phyloP scores from a whole-genome alignment of 2,797 vertebrate species.

The Morus bassanus region DNA sequence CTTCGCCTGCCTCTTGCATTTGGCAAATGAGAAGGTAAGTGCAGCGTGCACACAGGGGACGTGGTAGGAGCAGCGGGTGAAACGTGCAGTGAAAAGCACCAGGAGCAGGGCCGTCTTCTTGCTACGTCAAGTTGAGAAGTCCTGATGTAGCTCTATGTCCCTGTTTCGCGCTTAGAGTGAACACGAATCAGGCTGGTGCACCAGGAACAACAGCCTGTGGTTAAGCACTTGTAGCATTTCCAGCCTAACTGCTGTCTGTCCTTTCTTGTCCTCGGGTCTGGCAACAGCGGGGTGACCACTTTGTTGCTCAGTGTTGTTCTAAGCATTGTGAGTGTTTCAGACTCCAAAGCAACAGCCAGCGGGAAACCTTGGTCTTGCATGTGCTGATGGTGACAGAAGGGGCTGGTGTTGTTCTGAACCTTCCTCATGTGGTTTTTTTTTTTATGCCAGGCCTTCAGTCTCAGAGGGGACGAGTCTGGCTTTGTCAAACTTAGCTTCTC shows the following conservation, averaged over 20 bases:
- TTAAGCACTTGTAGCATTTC: not conserved
- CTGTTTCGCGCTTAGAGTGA: accelerated
- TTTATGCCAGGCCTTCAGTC: not conserved
- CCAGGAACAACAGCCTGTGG: too few relatives aligned
- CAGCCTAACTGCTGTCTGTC: not conserved
- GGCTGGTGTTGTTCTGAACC: not conserved
- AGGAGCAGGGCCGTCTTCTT: accelerated
- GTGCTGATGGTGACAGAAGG: not conserved
- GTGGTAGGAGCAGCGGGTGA: not conserved
- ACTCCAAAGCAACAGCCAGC: accelerated
- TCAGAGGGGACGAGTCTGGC: not conserved
- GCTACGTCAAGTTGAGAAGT: not conserved
- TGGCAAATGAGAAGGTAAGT: slow-evolving; percentile 94
- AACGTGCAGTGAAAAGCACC: accelerated
- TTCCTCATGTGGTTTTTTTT: not conserved
- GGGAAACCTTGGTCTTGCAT: not conserved
- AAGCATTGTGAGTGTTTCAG: accelerated
- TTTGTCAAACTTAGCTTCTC: not conserved
- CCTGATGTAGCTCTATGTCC: not conserved
- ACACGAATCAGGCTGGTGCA: not conserved
- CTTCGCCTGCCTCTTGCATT: slow-evolving; percentile 89
- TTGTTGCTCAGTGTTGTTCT: not conserved
- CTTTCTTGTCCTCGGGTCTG: not conserved
- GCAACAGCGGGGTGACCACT: not conserved
- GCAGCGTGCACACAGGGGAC: accelerated